These are phyloP conservation scores for Fulica atra DNA, from an alignment of 2,113 vertebrate species.

Conservation along the genomic window DNA sequence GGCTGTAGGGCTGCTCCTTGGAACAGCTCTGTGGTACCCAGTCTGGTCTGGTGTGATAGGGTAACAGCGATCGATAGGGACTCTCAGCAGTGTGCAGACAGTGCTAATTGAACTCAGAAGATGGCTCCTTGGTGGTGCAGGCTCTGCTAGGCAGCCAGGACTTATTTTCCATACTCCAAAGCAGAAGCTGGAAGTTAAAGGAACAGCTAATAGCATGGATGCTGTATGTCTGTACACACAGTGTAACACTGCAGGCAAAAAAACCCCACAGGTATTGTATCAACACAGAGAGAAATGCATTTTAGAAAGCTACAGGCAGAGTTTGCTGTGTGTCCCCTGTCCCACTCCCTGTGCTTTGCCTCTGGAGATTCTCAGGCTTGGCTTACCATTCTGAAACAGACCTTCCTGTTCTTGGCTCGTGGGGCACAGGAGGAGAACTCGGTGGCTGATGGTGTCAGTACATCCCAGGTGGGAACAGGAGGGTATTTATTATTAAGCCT, in stretches of 20 bases:
- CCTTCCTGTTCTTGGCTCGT: not conserved
- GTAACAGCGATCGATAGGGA: slow-evolving; percentile 10
- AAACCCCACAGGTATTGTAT: not conserved
- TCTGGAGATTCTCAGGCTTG: not conserved
- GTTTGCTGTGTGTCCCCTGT: not conserved
- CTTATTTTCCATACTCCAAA: not conserved
- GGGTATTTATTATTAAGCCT: not conserved
- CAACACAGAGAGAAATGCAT: not conserved
- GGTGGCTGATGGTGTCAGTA: not conserved
- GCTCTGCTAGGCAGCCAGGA: not conserved
- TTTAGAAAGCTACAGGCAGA: not conserved
- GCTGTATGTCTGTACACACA: not conserved
- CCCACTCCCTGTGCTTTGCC: not conserved
- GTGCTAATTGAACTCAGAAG: slow-evolving; percentile 74
- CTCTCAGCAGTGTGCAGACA: slow-evolving; percentile 61
- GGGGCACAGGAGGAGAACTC: not conserved
- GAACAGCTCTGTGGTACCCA: slow-evolving; percentile 5
- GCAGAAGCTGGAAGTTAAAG: slow-evolving; percentile 10
- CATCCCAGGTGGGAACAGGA: not conserved
- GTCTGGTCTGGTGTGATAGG: not conserved
- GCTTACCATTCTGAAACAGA: not conserved
- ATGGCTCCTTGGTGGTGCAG: not conserved
- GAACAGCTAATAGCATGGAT: not conserved
- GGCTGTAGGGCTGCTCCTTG: not conserved
- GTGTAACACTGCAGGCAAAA: not conserved